These are phyloP conservation scores for Trypoxylon attenuatum DNA, from an alignment of 2,888 invertebrate species.

Conservation along the genomic window DNA sequence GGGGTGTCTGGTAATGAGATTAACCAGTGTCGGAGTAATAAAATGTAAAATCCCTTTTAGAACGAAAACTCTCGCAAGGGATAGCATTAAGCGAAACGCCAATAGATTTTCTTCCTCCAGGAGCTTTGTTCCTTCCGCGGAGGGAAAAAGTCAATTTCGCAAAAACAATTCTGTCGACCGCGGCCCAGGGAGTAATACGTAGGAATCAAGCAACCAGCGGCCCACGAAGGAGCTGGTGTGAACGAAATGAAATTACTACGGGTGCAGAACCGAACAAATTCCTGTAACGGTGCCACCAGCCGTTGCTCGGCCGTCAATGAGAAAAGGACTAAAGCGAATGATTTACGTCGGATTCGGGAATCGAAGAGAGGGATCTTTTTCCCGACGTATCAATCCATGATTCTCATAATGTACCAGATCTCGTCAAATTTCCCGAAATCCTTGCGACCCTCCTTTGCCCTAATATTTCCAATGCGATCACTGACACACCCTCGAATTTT, in stretches of 20 bases:
- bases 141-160: constrained; percentile 65
- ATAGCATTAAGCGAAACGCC: constrained; percentile 45
- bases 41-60: constrained; percentile 38
- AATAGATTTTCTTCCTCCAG: constrained; percentile 43
- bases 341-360: constrained; percentile 28
- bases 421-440: neutral
- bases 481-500: no score
- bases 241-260: constrained; percentile 65
- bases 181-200: constrained; percentile 56
- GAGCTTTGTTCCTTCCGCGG: constrained; percentile 39
- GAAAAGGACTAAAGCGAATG: constrained; percentile 25
- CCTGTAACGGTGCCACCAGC: constrained; percentile 42
- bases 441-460: neutral
- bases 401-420: constrained; percentile 1
- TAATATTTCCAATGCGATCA: no score
- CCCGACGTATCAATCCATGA: constrained; percentile 40
- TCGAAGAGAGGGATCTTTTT: constrained; percentile 14
- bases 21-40: constrained; percentile 30
- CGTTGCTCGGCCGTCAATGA: constrained; percentile 5
- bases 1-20: constrained; percentile 29
- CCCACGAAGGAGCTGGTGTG: constrained; percentile 50
- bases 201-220: constrained; percentile 51
- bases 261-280: constrained; percentile 55
- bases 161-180: constrained; percentile 64
- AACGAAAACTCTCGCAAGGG: constrained; percentile 27